phyloP scores from a whole-genome alignment of 2,113 vertebrate genomes.

The Oreotrochilus melanogaster region DNA sequence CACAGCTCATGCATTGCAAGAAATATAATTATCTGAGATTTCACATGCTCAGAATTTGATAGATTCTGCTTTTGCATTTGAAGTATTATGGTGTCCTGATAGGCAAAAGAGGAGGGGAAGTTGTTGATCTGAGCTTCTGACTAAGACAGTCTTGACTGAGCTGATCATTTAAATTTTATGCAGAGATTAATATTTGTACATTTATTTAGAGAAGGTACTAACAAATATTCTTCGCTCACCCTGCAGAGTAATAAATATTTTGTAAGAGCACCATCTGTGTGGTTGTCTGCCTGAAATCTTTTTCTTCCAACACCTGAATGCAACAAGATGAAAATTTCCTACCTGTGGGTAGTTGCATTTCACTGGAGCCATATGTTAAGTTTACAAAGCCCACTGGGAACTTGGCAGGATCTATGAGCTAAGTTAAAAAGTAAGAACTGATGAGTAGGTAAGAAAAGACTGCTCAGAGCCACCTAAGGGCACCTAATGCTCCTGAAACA shows the following conservation, averaged over 20 bases:
- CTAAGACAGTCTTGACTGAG: background rate
- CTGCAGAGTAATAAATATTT: background rate
- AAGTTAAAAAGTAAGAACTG: conserved; percentile 13
- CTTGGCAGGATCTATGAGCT: background rate
- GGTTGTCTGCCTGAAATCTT: background rate
- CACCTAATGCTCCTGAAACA: background rate
- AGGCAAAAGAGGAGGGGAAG: background rate
- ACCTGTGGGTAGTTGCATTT: background rate
- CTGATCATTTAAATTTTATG: background rate
- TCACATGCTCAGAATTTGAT: background rate
- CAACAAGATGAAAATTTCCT: background rate
- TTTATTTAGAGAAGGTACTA: background rate
- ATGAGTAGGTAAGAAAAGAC: background rate
- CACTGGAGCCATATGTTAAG: background rate
- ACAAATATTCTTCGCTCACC: background rate
- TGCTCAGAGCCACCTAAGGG: conserved; percentile 10
- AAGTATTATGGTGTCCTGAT: background rate
- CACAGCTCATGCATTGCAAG: background rate
- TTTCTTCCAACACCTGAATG: background rate
- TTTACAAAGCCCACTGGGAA: background rate
- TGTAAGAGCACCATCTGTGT: background rate
- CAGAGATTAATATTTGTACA: background rate
- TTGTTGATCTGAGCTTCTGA: background rate
- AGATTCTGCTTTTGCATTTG: background rate
- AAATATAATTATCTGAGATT: background rate